phyloP scores from a whole-genome alignment of 2,797 vertebrate genomes.

The Channallabes apus region DNA sequence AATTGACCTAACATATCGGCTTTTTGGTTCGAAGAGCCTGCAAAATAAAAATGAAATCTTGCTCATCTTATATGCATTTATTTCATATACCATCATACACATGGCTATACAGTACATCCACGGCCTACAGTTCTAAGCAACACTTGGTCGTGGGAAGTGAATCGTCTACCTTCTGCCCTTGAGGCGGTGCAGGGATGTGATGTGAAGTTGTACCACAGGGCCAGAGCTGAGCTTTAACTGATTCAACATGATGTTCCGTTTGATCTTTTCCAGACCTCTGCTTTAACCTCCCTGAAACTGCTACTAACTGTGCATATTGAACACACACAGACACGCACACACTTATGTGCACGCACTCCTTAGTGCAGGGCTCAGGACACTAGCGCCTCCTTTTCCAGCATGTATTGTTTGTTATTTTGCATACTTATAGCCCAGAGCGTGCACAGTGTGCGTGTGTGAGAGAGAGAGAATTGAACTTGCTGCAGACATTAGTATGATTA shows the following conservation, averaged over 20 bases:
- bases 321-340: conserved; percentile 13
- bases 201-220: background rate
- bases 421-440: background rate
- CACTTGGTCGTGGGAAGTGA: no score
- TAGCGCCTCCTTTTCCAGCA: background rate
- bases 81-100: background rate
- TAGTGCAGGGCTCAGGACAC: conserved; percentile 8
- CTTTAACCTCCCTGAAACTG: conserved; percentile 40
- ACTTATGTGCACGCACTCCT: background rate
- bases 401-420: conserved; percentile 28
- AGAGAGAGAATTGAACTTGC: background rate
- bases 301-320: conserved; percentile 39
- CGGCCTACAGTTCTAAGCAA: background rate
- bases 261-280: conserved; percentile 56
- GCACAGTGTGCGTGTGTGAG: background rate
- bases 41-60: background rate
- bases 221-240: conserved; percentile 35
- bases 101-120: no score
- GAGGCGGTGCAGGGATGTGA: background rate
- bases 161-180: background rate
- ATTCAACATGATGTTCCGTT: conserved; percentile 50
- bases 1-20: background rate
- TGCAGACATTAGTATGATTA: background rate
- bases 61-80: no score
- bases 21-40: background rate